Percentiles rank a stretch among this genome's conserved stretches.
phyloP scores from a whole-genome alignment of 1,140 invertebrate species.

The Drosophila kikkawai region DNA sequence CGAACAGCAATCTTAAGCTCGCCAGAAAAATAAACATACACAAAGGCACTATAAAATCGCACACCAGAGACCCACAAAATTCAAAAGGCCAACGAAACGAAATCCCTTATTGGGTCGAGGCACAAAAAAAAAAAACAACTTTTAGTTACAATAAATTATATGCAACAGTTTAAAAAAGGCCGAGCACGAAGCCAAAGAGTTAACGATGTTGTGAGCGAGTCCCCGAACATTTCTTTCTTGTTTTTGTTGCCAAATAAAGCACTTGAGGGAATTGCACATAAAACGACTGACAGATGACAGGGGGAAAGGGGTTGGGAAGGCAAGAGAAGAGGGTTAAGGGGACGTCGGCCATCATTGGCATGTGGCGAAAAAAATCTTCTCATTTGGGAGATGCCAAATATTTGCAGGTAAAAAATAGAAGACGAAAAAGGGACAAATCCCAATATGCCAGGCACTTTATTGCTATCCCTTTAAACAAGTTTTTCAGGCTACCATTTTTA shows the following conservation, averaged over 20 bases:
- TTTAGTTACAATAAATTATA: constrained; percentile 84
- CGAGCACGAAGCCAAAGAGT: constrained; percentile 51
- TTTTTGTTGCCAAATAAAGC: constrained; percentile 74
- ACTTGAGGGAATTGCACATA: constrained; percentile 82
- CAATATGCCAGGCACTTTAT: constrained; percentile 82
- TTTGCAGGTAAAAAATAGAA: constrained; percentile 72
- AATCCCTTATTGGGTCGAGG: constrained; percentile 24
- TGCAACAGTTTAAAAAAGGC: constrained; percentile 71
- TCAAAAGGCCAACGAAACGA: constrained; percentile 28
- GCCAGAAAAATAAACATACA: constrained; percentile 32
- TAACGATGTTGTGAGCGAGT: constrained; percentile 63
- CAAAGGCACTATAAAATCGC: constrained; percentile 64
- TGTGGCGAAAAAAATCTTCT: constrained; percentile 77
- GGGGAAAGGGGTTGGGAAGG: constrained; percentile 7
- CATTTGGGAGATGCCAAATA: constrained; percentile 74
- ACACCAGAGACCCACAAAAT: constrained; percentile 75
- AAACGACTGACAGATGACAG: constrained; percentile 62
- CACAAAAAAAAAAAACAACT: constrained; percentile 29
- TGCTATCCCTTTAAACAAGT: constrained; percentile 83
- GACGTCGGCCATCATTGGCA: constrained; percentile 63
- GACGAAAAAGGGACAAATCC: constrained; percentile 72
- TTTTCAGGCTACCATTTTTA: constrained; percentile 40
- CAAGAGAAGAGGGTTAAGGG: constrained; percentile 27
- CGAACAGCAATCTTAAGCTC: constrained; percentile 58
- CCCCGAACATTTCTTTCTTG: constrained; percentile 13